Base-by-base conservation (phyloP, 2,797 vertebrate genomes). In the Mus spretus region DNA sequence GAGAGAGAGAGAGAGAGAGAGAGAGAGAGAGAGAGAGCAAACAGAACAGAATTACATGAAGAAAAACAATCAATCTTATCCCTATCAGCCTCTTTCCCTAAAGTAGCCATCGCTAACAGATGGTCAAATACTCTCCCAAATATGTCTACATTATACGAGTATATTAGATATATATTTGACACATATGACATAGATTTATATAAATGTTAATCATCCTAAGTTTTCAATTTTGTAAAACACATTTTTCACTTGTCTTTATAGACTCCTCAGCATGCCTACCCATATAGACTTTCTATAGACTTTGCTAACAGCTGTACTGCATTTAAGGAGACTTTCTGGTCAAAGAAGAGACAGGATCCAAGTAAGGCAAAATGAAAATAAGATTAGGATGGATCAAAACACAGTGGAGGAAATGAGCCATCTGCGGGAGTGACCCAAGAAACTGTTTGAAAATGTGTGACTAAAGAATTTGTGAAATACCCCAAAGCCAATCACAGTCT, bases 31-130 rank as follows among this genome's bases (percentile, higher is more conserved):
- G n/a, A 92, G 63, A 86, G 72, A 96, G 77, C 47, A 97, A 97
- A 96, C 84, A 93, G 63, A 95, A 86, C 74, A 92, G 92, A 95
- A 93, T 94, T 96, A 70, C 50, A 93, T 78, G 93, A 57, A 74
- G 53, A 86, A 74, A 87, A 82, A n/a, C 84, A 85, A 67, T 77
- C 70, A 89, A 24, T 80, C 34, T 40, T 94, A 93, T 93, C 77
- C 65, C 90, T 55, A 72, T 57, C 63, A 97, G 84, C 89, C 82
- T 65, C 86, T 96, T 93, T 96, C 94, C 83, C 91, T 91, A 93
- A 96, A 97, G 96, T 96, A 97, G 93, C 96, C 96, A 96, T 96
- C 94, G 96, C 94, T 95, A 97, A 97, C 97, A 97, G 96, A 97
- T 96, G 96, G 95, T 80, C 90, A 92, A 85, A 95, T 93, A 91